These are phyloP conservation scores for Branchipolynoe longqiensis DNA, from an alignment of 2,888 invertebrate species.

Conservation along the genomic window DNA sequence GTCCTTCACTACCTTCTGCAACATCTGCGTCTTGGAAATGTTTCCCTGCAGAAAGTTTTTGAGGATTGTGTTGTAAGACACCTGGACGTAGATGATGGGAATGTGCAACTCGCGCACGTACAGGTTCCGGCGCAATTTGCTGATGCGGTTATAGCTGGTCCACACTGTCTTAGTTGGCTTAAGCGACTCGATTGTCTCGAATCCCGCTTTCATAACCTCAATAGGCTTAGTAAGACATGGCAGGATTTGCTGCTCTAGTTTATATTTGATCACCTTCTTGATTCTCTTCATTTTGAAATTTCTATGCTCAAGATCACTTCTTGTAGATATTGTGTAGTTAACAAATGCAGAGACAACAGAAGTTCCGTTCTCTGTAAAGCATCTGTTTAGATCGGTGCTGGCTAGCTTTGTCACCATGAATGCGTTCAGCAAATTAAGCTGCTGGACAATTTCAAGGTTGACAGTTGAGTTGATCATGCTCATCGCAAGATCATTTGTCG, in stretches of 20 bases:
- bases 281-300: neutral
- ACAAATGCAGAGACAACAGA: neutral
- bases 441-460: neutral
- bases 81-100: neutral
- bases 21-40: neutral
- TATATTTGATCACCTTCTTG: neutral
- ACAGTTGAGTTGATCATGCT: neutral
- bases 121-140: neutral
- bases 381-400: neutral
- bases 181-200: neutral
- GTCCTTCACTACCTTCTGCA: neutral
- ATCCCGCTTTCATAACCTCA: neutral
- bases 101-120: neutral
- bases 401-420: neutral
- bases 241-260: neutral
- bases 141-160: neutral
- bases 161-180: neutral
- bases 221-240: neutral
- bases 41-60: conserved; percentile 4
- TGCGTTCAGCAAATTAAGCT: neutral
- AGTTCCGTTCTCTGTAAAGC: neutral
- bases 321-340: neutral
- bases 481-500: neutral
- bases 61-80: neutral
- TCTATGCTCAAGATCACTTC: neutral